Percentiles rank a stretch among this genome's conserved stretches.
Evolutionary conservation across 2,888 invertebrate genomes (phyloP).

Genomic region (Meghimatium bilineatum): DNA sequence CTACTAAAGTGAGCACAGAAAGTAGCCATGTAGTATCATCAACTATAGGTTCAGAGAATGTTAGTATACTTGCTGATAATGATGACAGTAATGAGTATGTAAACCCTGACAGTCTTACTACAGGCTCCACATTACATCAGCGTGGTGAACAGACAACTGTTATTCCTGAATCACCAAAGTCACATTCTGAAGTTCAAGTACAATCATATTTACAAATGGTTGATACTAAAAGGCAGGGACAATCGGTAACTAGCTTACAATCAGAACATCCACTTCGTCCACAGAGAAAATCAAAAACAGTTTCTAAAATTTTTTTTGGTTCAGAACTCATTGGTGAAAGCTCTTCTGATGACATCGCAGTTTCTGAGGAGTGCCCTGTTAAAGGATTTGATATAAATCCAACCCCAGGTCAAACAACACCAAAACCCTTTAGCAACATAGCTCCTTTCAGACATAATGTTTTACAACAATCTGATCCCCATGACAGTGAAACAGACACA

Average conservation of each 20-base stretch:
- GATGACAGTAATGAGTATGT: constrained; percentile 24
- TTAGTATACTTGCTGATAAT: background rate
- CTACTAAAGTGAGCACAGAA: background rate
- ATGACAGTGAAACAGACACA: background rate
- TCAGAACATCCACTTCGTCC: background rate
- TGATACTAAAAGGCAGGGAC: background rate
- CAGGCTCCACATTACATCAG: background rate
- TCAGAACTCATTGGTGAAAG: constrained; percentile 6
- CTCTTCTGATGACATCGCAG: constrained; percentile 5
- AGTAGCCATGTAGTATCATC: background rate
- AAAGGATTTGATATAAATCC: background rate
- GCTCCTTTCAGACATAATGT: background rate
- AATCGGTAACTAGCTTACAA: background rate
- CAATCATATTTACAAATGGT: constrained; percentile 13
- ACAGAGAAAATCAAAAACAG: background rate
- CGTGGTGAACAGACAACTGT: background rate
- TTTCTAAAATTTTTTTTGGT: background rate
- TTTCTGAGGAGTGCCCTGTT: background rate
- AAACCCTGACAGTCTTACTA: background rate
- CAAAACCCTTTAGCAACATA: constrained; percentile 26
- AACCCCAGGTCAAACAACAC: background rate
- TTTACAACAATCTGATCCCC: background rate
- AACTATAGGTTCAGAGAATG: background rate
- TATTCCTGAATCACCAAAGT: background rate
- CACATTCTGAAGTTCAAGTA: background rate